Conservation (phyloP, 2,888 invertebrate species). For the Clistopyga incitator region DNA sequence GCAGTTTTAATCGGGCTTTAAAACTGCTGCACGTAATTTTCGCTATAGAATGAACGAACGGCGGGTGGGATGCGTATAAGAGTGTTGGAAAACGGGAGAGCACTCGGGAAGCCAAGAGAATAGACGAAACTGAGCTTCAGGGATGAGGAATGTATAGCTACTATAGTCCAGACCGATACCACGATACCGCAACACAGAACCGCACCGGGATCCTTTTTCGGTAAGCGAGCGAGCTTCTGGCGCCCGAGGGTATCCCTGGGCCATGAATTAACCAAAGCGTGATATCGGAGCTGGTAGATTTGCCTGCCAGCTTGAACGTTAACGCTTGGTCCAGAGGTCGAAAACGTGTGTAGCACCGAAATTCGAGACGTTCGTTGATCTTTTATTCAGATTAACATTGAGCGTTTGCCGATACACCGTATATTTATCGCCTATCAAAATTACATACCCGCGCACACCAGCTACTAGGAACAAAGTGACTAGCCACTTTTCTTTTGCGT, state of each 20-base stretch:
- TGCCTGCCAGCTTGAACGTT: conserved; percentile 51
- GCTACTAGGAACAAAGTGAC: background rate
- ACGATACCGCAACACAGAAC: conserved; percentile 24
- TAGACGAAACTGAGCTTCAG: conserved; percentile 25
- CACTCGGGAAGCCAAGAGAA: conserved; percentile 34
- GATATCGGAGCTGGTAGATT: conserved; percentile 73
- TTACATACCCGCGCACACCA: background rate
- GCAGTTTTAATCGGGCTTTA: conserved; percentile 43
- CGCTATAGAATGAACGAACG: background rate
- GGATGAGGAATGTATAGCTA: conserved; percentile 23
- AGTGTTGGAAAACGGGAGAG: conserved; percentile 4
- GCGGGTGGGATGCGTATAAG: background rate
- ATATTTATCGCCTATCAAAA: conserved; percentile 31
- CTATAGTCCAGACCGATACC: conserved; percentile 27
- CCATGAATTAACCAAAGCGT: conserved; percentile 79
- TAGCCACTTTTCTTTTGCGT: no score
- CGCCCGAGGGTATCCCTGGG: conserved; percentile 29
- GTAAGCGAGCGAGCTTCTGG: conserved; percentile 7
- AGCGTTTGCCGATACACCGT: conserved; percentile 2
- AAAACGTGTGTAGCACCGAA: conserved; percentile 23
- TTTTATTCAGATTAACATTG: conserved; percentile 54
- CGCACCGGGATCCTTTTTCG: conserved; percentile 35
- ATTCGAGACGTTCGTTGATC: conserved; percentile 46
- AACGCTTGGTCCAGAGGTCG: conserved; percentile 22
- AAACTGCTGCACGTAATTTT: conserved; percentile 35